Evolutionary conservation across 2,888 invertebrate genomes (phyloP).

Genomic region (Diarsia rubi): DNA sequence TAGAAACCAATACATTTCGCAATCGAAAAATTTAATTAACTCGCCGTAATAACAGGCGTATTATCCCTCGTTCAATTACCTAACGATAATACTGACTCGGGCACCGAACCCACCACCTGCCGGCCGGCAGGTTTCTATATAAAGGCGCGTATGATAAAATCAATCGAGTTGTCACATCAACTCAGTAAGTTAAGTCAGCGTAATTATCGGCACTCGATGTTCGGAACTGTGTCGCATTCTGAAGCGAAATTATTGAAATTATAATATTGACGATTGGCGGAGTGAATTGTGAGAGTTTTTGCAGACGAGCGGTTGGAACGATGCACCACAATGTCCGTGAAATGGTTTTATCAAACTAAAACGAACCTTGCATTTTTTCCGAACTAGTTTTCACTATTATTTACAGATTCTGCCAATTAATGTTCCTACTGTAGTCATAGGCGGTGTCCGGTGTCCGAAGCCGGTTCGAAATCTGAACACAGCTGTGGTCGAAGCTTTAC

Average conservation of each 20-base stretch:
- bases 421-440: neutral
- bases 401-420: too few species aligned
- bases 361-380: neutral
- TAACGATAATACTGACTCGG: slow-evolving; percentile 66
- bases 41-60: slow-evolving; percentile 60
- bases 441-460: neutral
- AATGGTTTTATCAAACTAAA: neutral
- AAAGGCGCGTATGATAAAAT: slow-evolving; percentile 67
- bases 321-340: neutral
- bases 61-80: slow-evolving; percentile 70
- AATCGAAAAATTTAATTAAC: slow-evolving; percentile 65
- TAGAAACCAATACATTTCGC: slow-evolving; percentile 55
- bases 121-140: slow-evolving; percentile 63
- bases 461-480: neutral
- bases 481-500: neutral
- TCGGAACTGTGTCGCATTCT: slow-evolving; percentile 31
- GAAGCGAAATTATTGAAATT: slow-evolving; percentile 29
- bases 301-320: neutral
- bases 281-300: neutral
- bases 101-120: slow-evolving; percentile 66
- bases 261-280: slow-evolving; percentile 4
- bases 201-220: slow-evolving; percentile 50
- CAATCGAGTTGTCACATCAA: slow-evolving; percentile 64
- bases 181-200: slow-evolving; percentile 46
- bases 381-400: neutral